Percentiles rank a stretch among this genome's conserved stretches.
Conservation (phyloP, 2,888 invertebrate species). For the Chrysolina haemoptera region DNA sequence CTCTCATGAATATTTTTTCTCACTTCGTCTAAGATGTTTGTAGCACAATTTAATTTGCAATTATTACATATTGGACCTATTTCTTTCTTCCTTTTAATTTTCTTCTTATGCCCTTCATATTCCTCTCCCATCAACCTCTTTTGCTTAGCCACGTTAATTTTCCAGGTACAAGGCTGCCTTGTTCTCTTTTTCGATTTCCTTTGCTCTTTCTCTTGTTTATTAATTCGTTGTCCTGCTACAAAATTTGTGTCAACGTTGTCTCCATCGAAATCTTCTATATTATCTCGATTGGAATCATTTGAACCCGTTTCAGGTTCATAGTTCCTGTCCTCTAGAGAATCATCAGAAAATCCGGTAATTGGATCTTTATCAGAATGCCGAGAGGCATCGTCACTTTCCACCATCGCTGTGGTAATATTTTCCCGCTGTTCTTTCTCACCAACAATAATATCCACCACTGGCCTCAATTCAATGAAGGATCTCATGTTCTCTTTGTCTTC, state of each 20-base stretch:
- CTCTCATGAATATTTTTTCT: background rate
- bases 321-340: too few relatives aligned
- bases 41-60: background rate
- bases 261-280: too few relatives aligned
- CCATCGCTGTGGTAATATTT: conserved; percentile 6
- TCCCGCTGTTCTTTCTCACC: background rate
- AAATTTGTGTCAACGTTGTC: too few relatives aligned
- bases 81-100: background rate
- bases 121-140: background rate
- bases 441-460: background rate
- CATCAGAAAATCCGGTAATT: background rate
- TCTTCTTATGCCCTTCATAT: background rate
- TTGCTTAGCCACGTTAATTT: background rate
- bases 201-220: too few relatives aligned
- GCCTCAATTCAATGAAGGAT: background rate
- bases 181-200: too few relatives aligned
- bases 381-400: conserved; percentile 3
- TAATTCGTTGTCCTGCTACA: too few relatives aligned
- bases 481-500: background rate
- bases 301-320: too few relatives aligned
- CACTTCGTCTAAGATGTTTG: background rate
- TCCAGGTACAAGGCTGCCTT: background rate
- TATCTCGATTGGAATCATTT: too few relatives aligned
- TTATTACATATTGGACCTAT: background rate
- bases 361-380: background rate